A percentile compares a stretch with the other conserved stretches of the same genome.
These are phyloP conservation scores for Chitala chitala DNA, from an alignment of 2,113 vertebrate genomes.

Conservation along the genomic window DNA sequence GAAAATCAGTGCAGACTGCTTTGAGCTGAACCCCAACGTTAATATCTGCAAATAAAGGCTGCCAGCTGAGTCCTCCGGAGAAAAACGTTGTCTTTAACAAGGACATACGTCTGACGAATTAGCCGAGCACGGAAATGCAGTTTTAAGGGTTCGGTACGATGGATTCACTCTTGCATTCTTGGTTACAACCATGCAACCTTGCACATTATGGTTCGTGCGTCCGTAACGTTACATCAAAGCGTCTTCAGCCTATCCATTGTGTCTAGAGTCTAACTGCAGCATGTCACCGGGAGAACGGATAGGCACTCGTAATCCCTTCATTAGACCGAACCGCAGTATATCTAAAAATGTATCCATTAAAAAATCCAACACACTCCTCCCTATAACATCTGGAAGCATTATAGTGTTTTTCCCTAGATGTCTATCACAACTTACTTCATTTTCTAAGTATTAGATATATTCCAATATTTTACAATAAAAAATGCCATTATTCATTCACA, in stretches of 20 bases:
- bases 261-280: conserved; percentile 21
- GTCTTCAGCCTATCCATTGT: conserved; percentile 37
- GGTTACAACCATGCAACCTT: neutral
- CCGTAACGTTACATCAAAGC: conserved; percentile 11
- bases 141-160: neutral
- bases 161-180: neutral
- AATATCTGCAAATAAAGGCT: conserved; percentile 1
- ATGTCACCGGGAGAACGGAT: conserved; percentile 10
- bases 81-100: conserved; percentile 14
- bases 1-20: neutral
- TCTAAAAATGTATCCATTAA: neutral
- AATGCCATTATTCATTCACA: neutral
- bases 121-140: neutral
- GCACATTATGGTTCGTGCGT: neutral
- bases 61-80: conserved; percentile 3
- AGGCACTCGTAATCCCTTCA: neutral
- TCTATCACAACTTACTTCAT: too few relatives aligned
- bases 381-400: neutral
- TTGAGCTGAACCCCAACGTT: neutral
- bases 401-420: neutral
- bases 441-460: neutral
- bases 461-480: neutral
- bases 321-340: conserved; percentile 27
- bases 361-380: neutral
- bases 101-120: neutral